phyloP scores from a whole-genome alignment of 2,888 invertebrate species.

The Hydriomena furcata region DNA sequence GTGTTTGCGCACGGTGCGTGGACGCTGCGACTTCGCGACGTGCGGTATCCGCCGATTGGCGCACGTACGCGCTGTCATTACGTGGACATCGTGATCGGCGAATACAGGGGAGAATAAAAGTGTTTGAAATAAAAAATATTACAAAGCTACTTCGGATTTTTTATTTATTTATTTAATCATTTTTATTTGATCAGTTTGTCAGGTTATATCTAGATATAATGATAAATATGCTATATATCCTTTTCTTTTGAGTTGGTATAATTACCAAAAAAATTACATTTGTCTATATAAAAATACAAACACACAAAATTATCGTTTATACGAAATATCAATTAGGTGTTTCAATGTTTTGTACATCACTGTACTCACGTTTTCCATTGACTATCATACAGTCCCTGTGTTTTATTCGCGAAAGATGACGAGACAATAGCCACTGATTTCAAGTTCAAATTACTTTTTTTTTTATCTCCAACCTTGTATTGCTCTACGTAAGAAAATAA shows the following conservation, averaged over 20 bases:
- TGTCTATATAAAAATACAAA: too few relatives aligned
- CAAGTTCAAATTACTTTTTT: conserved; percentile 38
- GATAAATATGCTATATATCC: too few relatives aligned
- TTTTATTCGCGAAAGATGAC: conserved; percentile 63
- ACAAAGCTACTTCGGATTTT: too few relatives aligned
- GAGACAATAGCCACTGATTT: conserved; percentile 60
- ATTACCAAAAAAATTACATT: too few relatives aligned
- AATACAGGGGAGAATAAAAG: conserved; percentile 47
- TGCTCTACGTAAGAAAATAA: conserved; percentile 7
- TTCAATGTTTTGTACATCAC: conserved; percentile 38
- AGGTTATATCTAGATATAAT: too few relatives aligned
- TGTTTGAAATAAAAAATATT: too few relatives aligned
- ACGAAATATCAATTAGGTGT: too few relatives aligned
- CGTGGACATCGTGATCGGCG: conserved; percentile 48
- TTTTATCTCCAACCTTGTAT: conserved; percentile 12
- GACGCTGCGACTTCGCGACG: conserved; percentile 38
- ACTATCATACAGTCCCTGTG: conserved; percentile 62
- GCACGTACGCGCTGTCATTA: conserved; percentile 75
- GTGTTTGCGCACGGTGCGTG: conserved; percentile 60
- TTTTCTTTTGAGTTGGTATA: too few relatives aligned
- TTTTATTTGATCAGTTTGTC: too few relatives aligned
- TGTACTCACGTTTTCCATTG: conserved; percentile 80
- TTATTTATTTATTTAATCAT: too few relatives aligned
- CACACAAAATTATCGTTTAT: too few relatives aligned
- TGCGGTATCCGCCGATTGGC: conserved; percentile 59